Percentiles rank a stretch among this genome's conserved stretches.
Evolutionary conservation across 2,113 vertebrate genomes (phyloP).

Genomic region (Etheostoma cragini): DNA sequence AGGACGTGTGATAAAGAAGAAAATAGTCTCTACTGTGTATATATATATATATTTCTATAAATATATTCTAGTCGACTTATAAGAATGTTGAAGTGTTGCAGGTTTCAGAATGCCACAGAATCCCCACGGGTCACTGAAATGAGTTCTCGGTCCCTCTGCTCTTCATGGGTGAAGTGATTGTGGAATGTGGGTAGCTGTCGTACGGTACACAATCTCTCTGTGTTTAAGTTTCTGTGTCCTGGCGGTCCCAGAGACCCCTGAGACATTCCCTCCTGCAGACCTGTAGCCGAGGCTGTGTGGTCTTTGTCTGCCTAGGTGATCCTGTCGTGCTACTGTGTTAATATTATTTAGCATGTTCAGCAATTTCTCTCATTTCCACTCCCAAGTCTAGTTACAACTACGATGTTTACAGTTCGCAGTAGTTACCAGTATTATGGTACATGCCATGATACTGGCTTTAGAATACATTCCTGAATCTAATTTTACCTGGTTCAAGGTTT

Average conservation of each 20-base stretch:
- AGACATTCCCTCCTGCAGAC: neutral
- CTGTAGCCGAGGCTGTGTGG: neutral
- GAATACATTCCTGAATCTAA: neutral
- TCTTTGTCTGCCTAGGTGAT: neutral
- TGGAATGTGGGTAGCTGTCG: conserved; percentile 16
- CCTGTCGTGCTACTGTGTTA: neutral
- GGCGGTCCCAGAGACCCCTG: neutral
- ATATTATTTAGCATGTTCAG: neutral
- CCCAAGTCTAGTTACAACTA: neutral
- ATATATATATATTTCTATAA: too few species aligned
- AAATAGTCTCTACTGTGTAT: neutral
- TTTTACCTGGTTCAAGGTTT: neutral
- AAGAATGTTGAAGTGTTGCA: conserved; percentile 30
- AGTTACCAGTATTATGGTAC: neutral
- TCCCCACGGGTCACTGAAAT: neutral
- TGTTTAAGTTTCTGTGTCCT: neutral
- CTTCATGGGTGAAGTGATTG: neutral
- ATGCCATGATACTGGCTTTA: neutral
- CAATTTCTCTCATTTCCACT: neutral
- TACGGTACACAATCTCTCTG: neutral
- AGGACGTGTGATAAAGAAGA: neutral
- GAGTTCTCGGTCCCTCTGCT: neutral
- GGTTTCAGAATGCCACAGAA: neutral
- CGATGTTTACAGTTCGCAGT: neutral
- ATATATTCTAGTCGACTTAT: neutral